phyloP scores from a whole-genome alignment of 2,888 invertebrate genomes.

The Rhyacophila evoluta region DNA sequence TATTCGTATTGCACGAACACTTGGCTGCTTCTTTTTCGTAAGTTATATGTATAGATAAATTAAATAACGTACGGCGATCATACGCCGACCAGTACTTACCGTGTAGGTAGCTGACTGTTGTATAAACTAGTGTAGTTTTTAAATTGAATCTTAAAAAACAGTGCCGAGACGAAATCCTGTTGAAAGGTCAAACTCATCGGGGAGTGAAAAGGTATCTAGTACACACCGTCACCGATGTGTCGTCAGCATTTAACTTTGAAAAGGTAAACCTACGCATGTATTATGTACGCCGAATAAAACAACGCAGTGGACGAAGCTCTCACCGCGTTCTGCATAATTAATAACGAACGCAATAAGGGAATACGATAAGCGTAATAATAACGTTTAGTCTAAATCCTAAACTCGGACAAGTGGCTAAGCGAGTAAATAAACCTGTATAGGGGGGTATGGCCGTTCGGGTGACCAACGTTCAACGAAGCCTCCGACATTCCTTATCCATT shows the following conservation, averaged over 20 bases:
- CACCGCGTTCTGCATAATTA: background rate
- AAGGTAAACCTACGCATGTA: slow-evolving; percentile 9
- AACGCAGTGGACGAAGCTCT: slow-evolving; percentile 1
- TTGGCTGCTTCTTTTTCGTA: too few species aligned
- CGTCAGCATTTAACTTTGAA: slow-evolving; percentile 15
- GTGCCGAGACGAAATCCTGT: background rate
- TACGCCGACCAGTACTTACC: too few species aligned
- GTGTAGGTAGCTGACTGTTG: too few species aligned
- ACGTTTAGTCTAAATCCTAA: slow-evolving; percentile 22
- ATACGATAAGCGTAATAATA: slow-evolving; percentile 17
- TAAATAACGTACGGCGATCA: too few species aligned
- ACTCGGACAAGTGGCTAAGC: background rate
- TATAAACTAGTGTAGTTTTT: too few species aligned
- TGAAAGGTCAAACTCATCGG: slow-evolving; percentile 11
- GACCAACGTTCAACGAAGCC: too few species aligned
- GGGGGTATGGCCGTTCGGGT: background rate
- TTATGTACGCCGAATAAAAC: background rate
- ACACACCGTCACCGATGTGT: background rate
- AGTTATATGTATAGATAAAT: too few species aligned
- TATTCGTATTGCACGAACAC: too few species aligned
- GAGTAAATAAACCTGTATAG: background rate
- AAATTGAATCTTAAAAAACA: background rate
- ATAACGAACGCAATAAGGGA: background rate
- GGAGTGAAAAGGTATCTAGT: background rate
- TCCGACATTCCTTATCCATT: too few species aligned